These are phyloP conservation scores for Stictocephala bisonia DNA, from an alignment of 2,888 invertebrate species.

Conservation along the genomic window DNA sequence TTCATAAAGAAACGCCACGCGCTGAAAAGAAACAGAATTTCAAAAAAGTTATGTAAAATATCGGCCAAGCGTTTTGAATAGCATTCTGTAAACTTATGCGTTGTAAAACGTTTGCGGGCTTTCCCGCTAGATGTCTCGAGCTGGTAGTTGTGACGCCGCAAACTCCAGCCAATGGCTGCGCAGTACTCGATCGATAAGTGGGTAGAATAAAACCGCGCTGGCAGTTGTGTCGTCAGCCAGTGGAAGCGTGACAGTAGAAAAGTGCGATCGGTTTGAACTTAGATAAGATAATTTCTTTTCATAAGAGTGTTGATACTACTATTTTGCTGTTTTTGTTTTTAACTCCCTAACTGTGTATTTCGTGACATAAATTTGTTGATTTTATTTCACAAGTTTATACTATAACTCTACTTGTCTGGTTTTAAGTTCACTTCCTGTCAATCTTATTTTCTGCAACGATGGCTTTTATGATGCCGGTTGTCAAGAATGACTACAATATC, in stretches of 20 bases:
- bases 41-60: no score
- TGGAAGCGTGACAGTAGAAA: constrained; percentile 42
- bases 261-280: constrained; percentile 26
- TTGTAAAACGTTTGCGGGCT: no score
- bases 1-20: no score
- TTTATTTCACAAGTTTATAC: neutral
- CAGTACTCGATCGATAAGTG: constrained; percentile 35
- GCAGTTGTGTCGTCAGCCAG: constrained; percentile 46
- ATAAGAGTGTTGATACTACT: neutral
- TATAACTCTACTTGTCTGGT: neutral
- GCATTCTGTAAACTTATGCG: no score
- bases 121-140: constrained; percentile 18
- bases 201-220: constrained; percentile 32
- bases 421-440: neutral
- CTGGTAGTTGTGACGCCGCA: constrained; percentile 1
- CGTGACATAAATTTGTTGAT: neutral
- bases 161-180: constrained; percentile 15
- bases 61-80: no score
- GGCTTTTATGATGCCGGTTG: constrained; percentile 97
- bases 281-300: constrained; percentile 2
- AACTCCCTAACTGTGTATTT: neutral
- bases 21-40: no score
- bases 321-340: neutral
- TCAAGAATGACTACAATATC: constrained; percentile 94
- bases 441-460: constrained; percentile 65